phyloP scores from a whole-genome alignment of 2,113 vertebrate genomes.

The Ellobius talpinus region DNA sequence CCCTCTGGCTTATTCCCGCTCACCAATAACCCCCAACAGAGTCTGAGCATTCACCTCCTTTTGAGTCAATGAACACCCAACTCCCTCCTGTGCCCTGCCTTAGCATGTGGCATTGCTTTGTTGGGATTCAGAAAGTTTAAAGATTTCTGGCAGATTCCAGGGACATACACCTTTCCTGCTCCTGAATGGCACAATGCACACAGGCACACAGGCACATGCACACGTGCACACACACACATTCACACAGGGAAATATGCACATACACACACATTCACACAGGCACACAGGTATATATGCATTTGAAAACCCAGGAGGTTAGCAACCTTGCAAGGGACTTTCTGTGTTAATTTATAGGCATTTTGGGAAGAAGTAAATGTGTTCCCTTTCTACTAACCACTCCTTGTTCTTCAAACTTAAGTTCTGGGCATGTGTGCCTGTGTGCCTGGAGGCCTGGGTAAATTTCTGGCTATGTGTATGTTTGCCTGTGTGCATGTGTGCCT shows the following conservation, averaged over 20 bases:
- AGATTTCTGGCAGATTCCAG: neutral
- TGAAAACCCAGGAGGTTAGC: neutral
- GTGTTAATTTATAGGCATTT: neutral
- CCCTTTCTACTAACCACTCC: neutral
- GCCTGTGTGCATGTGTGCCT: neutral
- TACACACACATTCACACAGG: neutral
- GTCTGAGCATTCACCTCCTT: neutral
- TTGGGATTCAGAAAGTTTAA: neutral
- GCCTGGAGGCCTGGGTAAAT: too few relatives aligned
- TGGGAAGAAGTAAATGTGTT: neutral
- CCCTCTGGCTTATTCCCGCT: neutral
- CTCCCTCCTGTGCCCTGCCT: neutral
- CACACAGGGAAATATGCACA: neutral
- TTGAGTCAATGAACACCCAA: neutral
- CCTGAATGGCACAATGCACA: neutral
- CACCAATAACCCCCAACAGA: too few relatives aligned
- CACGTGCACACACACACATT: neutral
- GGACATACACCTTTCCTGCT: neutral
- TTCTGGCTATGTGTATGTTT: neutral
- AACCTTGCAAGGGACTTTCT: neutral
- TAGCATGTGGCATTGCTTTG: neutral
- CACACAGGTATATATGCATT: neutral
- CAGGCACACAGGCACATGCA: neutral
- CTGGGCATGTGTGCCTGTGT: neutral
- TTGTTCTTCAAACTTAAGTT: neutral